phyloP scores from a whole-genome alignment of 2,113 vertebrate genomes.

The Phaethornis superciliosus region DNA sequence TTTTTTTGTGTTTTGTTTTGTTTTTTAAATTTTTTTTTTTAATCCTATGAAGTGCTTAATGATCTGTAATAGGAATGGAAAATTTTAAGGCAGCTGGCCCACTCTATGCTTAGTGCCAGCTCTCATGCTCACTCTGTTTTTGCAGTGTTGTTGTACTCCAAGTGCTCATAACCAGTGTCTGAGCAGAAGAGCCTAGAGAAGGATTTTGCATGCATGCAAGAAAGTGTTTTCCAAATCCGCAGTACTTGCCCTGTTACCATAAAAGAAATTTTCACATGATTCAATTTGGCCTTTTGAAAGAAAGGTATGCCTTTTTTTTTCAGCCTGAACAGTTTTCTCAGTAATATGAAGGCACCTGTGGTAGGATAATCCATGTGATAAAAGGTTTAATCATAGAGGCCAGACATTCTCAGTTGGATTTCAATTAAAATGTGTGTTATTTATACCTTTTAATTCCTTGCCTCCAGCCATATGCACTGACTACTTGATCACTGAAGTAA shows the following conservation, averaged over 20 bases:
- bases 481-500: background rate
- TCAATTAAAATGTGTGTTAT: slow-evolving; percentile 41
- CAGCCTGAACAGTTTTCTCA: background rate
- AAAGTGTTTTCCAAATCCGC: background rate
- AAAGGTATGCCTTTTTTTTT: background rate
- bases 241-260: background rate
- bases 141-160: background rate
- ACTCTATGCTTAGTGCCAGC: background rate
- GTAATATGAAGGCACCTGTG: background rate
- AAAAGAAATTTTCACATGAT: background rate
- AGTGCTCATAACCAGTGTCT: background rate
- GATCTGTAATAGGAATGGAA: background rate
- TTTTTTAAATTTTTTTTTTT: background rate
- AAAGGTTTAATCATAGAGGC: slow-evolving; percentile 38
- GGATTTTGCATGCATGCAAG: background rate
- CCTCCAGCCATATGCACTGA: background rate
- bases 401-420: slow-evolving; percentile 11
- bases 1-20: too few relatives aligned
- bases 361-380: background rate
- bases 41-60: background rate
- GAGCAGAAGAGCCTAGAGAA: background rate
- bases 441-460: slow-evolving; percentile 52
- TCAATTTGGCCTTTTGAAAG: background rate
- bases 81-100: background rate
- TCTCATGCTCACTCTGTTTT: background rate